A percentile compares a stretch with the other conserved stretches of the same genome.
Conservation (phyloP, 2,888 invertebrate genomes). For the Melikaiella ostensackeni region DNA sequence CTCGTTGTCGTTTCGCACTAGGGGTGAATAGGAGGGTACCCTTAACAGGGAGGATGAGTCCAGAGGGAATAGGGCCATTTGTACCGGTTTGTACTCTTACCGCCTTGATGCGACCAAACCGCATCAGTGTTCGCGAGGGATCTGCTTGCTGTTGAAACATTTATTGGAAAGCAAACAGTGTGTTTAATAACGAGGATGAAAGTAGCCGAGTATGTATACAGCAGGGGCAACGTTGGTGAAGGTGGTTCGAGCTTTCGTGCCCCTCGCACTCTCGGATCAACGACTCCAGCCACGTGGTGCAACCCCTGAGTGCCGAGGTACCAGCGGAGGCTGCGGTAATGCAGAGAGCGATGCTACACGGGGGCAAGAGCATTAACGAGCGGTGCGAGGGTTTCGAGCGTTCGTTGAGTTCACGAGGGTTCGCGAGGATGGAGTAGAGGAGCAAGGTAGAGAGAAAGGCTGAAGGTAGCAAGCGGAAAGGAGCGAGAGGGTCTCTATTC, state of each 20-base stretch:
- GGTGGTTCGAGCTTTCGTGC: conserved; percentile 42
- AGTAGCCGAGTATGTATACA: conserved; percentile 53
- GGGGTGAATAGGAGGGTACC: not conserved
- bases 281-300: not conserved
- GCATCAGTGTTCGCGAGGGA: not conserved
- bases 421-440: conserved; percentile 45
- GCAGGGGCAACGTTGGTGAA: conserved; percentile 48
- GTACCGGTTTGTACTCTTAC: conserved; percentile 23
- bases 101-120: conserved; percentile 15
- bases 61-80: conserved; percentile 36
- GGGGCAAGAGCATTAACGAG: conserved; percentile 62
- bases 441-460: conserved; percentile 45
- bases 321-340: conserved; percentile 42
- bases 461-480: conserved; percentile 37
- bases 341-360: conserved; percentile 47
- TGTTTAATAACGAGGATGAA: conserved; percentile 59
- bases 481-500: conserved; percentile 56
- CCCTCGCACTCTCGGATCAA: conserved; percentile 4
- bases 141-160: conserved; percentile 55
- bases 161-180: conserved; percentile 58
- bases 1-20: conserved; percentile 21
- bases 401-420: conserved; percentile 58
- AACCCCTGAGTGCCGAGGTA: conserved; percentile 11
- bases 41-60: conserved; percentile 28
- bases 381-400: conserved; percentile 60